Evolutionary conservation across 2,888 invertebrate species (phyloP).

Genomic region (Thera britannica): DNA sequence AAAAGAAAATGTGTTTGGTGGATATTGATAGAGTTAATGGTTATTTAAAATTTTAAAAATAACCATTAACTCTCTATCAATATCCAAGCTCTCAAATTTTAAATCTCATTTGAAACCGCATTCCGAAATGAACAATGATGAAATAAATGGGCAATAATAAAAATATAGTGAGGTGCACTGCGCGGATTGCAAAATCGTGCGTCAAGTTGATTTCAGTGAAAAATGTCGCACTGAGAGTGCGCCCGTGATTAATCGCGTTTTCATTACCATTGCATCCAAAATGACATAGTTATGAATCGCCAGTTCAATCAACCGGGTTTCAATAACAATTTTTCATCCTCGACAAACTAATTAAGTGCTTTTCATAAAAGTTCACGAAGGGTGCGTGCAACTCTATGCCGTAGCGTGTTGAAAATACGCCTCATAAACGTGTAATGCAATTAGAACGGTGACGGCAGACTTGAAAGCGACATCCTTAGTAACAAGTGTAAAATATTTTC

Average conservation of each 20-base stretch:
- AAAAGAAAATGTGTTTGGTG: no score
- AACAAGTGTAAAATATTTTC: constrained; percentile 85
- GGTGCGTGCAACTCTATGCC: constrained; percentile 52
- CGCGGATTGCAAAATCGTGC: constrained; percentile 67
- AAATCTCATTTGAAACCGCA: no score
- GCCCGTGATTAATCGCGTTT: constrained; percentile 75
- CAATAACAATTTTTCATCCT: constrained; percentile 84
- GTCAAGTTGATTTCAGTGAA: constrained; percentile 62
- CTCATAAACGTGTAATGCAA: constrained; percentile 49
- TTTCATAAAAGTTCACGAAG: constrained; percentile 76
- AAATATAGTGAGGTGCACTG: constrained; percentile 20
- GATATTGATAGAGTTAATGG: no score
- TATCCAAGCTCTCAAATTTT: no score
- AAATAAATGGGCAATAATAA: constrained; percentile 18
- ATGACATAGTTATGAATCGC: constrained; percentile 83
- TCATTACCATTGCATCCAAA: constrained; percentile 79
- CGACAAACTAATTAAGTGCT: constrained; percentile 84
- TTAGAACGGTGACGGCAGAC: constrained; percentile 62
- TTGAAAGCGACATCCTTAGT: constrained; percentile 82
- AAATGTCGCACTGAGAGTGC: constrained; percentile 56
- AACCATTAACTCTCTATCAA: no score
- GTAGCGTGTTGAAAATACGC: constrained; percentile 49
- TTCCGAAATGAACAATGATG: background rate
- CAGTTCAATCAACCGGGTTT: constrained; percentile 82
- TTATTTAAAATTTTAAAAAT: background rate